Evolutionary conservation across 2,113 vertebrate genomes (phyloP).

Genomic region (Dicaeum eximium): DNA sequence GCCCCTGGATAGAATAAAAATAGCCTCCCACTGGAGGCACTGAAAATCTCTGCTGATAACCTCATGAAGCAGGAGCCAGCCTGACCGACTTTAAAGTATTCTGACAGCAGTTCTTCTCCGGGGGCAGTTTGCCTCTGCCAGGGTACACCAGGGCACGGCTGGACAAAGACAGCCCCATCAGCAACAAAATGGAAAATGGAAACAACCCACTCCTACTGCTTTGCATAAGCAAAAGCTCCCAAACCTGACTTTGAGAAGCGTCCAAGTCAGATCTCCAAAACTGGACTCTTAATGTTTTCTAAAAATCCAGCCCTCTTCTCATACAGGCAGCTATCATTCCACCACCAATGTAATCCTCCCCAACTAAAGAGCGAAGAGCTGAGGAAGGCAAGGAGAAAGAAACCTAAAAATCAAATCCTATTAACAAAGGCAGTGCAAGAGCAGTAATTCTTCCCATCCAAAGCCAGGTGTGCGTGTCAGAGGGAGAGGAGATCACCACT

Average conservation of each 20-base stretch:
- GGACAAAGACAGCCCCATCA: not conserved
- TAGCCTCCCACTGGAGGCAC: constrained; percentile 41
- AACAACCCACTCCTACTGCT: not conserved
- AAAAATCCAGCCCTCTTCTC: not conserved
- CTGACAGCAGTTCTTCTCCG: constrained; percentile 34
- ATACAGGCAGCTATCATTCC: not conserved
- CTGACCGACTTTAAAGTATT: constrained; percentile 53
- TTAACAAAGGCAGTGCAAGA: not conserved
- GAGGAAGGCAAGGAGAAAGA: not conserved
- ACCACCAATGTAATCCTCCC: not conserved
- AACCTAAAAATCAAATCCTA: not conserved
- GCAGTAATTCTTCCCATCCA: not conserved
- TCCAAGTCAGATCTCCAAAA: not conserved
- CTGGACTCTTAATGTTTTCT: not conserved
- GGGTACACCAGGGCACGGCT: not conserved
- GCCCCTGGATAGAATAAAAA: constrained; percentile 45
- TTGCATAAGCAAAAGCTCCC: not conserved
- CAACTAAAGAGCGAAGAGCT: not conserved
- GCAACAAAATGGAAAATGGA: not conserved
- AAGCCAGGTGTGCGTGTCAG: not conserved
- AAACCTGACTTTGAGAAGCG: not conserved
- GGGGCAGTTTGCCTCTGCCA: not conserved
- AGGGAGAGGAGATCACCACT: not conserved
- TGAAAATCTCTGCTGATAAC: constrained; percentile 51
- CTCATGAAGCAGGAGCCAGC: constrained; percentile 32